These are phyloP conservation scores for Syncerus caffer DNA, from an alignment of 2,797 vertebrate genomes.

Conservation along the genomic window DNA sequence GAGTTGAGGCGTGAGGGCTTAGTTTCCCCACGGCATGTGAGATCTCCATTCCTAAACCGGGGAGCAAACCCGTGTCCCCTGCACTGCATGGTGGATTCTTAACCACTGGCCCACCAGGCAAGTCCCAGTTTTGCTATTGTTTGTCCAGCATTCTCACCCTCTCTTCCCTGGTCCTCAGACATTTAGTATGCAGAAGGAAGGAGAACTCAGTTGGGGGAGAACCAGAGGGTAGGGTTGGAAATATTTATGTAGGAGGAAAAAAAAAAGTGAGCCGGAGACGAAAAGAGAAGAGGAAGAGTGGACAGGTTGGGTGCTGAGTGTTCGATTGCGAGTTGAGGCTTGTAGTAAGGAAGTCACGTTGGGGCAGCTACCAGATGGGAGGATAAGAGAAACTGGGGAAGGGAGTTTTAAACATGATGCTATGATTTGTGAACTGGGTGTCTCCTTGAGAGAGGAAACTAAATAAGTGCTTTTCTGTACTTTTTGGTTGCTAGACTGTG, in stretches of 20 bases:
- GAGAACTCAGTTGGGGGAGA: not conserved
- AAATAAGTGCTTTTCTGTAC: not conserved
- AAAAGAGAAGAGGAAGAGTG: not conserved
- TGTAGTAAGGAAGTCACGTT: not conserved
- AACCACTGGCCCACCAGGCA: not conserved
- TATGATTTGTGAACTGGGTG: not conserved
- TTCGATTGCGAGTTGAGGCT: not conserved
- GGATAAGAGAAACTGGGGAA: not conserved
- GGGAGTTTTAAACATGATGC: not conserved
- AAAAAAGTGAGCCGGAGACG: not conserved
- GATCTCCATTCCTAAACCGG: not conserved
- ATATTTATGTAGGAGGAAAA: not conserved
- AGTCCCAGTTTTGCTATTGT: not conserved
- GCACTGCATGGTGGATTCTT: not conserved
- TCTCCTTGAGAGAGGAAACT: not conserved
- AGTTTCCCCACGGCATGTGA: not conserved
- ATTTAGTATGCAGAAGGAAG: not conserved
- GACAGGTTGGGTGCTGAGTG: not conserved
- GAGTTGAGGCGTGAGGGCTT: not conserved
- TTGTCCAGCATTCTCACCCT: not conserved
- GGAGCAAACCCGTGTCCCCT: not conserved
- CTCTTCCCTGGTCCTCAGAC: not conserved
- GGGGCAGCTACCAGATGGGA: not conserved
- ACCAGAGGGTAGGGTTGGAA: not conserved
- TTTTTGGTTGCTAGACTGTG: not conserved